Conservation (phyloP, 2,113 vertebrate species). For the Osmerus eperlanus region DNA sequence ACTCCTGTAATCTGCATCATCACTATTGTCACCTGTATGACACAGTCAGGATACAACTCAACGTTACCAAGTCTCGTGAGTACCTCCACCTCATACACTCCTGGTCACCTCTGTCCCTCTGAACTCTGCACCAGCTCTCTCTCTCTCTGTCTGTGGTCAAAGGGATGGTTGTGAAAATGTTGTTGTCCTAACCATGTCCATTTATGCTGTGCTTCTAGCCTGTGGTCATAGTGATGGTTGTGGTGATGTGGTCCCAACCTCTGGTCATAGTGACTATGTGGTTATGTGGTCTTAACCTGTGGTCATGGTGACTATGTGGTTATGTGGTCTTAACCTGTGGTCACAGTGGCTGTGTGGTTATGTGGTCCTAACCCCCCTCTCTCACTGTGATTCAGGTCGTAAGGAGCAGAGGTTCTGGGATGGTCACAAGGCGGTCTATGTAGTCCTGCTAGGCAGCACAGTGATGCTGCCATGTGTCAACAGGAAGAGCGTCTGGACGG, state of each 20-base stretch:
- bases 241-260: not conserved
- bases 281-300: not conserved
- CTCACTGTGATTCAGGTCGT: constrained; percentile 62
- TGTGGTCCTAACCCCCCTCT: not conserved
- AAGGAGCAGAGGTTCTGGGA: constrained; percentile 79
- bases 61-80: constrained; percentile 80
- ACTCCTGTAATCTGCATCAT: constrained; percentile 91
- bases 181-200: not conserved
- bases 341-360: not conserved
- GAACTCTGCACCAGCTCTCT: not conserved
- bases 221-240: not conserved
- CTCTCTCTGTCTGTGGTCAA: not conserved
- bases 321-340: not conserved
- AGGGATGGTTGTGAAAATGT: not conserved
- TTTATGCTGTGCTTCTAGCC: not conserved
- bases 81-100: constrained; percentile 8
- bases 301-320: no score
- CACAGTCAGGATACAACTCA: constrained; percentile 79
- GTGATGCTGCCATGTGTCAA: constrained; percentile 84
- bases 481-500: constrained; percentile 82
- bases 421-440: constrained; percentile 84
- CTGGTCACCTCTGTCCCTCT: no score
- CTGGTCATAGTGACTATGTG: not conserved
- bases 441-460: constrained; percentile 71
- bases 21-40: constrained; percentile 91